Base-by-base conservation (phyloP, 2,797 vertebrate species). In the Mormyrus proboscirostris region DNA sequence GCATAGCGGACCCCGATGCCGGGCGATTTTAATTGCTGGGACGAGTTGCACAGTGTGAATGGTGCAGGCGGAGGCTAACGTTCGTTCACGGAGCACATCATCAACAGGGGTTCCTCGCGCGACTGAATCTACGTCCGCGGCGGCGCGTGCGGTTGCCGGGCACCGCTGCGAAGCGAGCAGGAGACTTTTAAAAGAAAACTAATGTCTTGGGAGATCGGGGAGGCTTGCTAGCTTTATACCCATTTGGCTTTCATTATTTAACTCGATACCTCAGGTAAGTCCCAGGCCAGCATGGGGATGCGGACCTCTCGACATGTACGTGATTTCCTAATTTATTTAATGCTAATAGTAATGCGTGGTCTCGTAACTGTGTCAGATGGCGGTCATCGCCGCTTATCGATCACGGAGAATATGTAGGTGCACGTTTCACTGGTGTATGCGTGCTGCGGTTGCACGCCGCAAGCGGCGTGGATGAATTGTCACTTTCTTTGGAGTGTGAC, bases 381-480 rank as follows among this genome's bases (percentile, higher is more conserved):
- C 44, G 19, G 44, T 19, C 57, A 19, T 87, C 14, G 51, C 14
- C 12, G 85, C 29, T 29, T 33, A 57, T 38, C 7, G 33, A 87
- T 41, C 53, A 41, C 4, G 16, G 50, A 14, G 29, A 57, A 41
- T 38, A 25, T 53, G 50, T 29, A 51, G 50, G 84, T 53, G 47
- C 50, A 51, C 25, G 50, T 38, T 53, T 25, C 47, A 16, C 49
- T 33, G 49, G n/a, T 4, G 47, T 53, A 7, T 51, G 69, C 12
- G 33, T 38, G 69, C 53, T 29, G 50, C 25, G 84, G 84, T 29
- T 53, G 25, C 47, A 86, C 25, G 50, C 84, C 50, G 84, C 84
- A 53, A 50, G 25, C 25, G 84, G 50, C 50, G 49, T 55, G 84
- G 47, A 51, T 84, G 88, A 53, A 86, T 86, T 86, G 88, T 65